Percentiles rank a stretch among this genome's conserved stretches.
phyloP scores from a whole-genome alignment of 1,140 invertebrate genomes.

The Cyclargus thomasi region DNA sequence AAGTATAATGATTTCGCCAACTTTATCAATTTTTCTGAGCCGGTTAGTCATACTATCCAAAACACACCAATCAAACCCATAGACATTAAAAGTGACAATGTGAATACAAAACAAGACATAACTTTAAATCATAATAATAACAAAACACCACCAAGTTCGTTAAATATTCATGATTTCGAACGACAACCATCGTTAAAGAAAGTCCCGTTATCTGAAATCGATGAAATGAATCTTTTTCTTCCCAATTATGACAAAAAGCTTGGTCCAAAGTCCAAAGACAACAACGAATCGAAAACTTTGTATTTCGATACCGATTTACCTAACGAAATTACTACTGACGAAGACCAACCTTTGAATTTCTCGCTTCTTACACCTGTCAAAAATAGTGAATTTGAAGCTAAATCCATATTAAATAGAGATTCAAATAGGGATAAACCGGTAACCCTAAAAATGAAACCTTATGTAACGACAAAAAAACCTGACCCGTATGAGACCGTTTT shows the following conservation, averaged over 20 bases:
- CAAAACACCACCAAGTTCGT: conserved; percentile 26
- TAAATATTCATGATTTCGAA: conserved; percentile 31
- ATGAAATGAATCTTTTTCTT: conserved; percentile 43
- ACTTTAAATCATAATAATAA: conserved; percentile 21
- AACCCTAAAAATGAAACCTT: not conserved
- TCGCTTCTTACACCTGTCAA: not conserved
- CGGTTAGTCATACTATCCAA: not conserved
- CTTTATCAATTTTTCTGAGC: not conserved
- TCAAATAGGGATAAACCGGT: conserved; percentile 35
- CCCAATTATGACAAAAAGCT: conserved; percentile 35
- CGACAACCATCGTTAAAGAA: conserved; percentile 39
- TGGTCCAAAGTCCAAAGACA: conserved; percentile 3
- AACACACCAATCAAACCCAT: not conserved
- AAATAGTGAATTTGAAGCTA: not conserved
- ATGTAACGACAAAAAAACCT: conserved; percentile 42
- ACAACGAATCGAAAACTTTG: conserved; percentile 11
- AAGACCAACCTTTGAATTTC: not conserved
- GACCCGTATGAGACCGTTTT: conserved; percentile 60
- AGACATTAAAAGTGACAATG: not conserved
- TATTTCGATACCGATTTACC: conserved; percentile 7
- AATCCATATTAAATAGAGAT: conserved; percentile 30
- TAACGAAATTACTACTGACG: conserved; percentile 12
- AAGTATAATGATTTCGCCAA: not conserved
- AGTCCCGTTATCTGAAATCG: conserved; percentile 40
- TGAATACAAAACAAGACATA: not conserved